phyloP scores from a whole-genome alignment of 53 echinoderm and acorn worm species.

The Hippasteria phrygiana region DNA sequence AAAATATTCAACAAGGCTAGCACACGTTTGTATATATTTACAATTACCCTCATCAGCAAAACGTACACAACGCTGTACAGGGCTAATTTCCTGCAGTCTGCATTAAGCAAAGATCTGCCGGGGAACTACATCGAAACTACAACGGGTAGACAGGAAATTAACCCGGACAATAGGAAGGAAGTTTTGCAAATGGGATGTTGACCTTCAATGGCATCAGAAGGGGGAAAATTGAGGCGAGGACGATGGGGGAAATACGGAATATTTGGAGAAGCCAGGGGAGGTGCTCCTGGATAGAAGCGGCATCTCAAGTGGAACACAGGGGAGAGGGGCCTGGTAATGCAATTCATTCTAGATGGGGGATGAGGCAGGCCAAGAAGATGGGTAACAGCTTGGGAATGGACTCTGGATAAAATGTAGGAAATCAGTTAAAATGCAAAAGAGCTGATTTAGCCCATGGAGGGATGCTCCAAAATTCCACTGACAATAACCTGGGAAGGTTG shows the following conservation, averaged over 20 bases:
- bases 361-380: not conserved
- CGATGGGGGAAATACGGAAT: not conserved
- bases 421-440: no score
- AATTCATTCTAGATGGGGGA: not conserved
- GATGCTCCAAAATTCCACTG: no score
- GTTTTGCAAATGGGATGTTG: conserved; percentile 11
- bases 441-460: no score
- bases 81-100: conserved; percentile 22
- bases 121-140: not conserved
- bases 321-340: not conserved
- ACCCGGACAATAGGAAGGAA: conserved; percentile 15
- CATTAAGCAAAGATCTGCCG: conserved; percentile 30
- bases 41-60: not conserved
- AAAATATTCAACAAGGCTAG: not conserved
- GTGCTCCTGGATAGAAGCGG: not conserved
- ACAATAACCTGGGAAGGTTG: no score
- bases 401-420: no score
- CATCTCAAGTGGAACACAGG: not conserved
- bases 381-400: not conserved
- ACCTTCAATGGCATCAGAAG: not conserved
- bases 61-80: not conserved
- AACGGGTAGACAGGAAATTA: conserved; percentile 45
- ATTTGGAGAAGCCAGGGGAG: not conserved
- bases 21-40: not conserved
- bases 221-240: not conserved